These are phyloP conservation scores for Hippopotamus amphibius DNA, from an alignment of 2,113 vertebrate species.

Conservation along the genomic window DNA sequence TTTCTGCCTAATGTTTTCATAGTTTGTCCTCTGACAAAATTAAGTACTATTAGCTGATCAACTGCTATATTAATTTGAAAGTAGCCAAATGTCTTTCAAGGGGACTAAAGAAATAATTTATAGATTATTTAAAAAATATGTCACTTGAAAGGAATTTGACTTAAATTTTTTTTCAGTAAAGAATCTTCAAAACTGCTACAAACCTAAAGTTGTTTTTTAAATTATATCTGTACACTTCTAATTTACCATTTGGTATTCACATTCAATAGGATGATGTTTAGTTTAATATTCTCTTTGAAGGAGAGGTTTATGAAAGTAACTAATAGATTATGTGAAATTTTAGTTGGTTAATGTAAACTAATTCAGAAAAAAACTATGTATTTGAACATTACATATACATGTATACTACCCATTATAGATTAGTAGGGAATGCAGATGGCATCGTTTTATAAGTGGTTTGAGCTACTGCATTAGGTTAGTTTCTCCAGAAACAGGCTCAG, in stretches of 20 bases:
- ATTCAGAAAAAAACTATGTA: slow-evolving; percentile 53
- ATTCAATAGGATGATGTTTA: neutral
- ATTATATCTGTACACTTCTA: slow-evolving; percentile 40
- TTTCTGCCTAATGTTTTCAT: slow-evolving; percentile 57
- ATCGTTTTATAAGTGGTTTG: neutral
- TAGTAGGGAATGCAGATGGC: neutral
- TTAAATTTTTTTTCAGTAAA: slow-evolving; percentile 20
- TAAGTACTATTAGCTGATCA: slow-evolving; percentile 70
- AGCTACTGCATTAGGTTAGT: neutral
- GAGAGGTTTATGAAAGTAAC: neutral
- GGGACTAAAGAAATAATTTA: slow-evolving; percentile 28
- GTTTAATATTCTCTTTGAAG: slow-evolving; percentile 35
- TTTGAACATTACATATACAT: neutral
- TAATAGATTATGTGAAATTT: slow-evolving; percentile 12
- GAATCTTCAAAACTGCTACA: slow-evolving; percentile 57
- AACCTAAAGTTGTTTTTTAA: slow-evolving; percentile 38
- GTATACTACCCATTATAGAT: neutral
- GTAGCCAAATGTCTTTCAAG: slow-evolving; percentile 58
- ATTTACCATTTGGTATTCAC: slow-evolving; percentile 26
- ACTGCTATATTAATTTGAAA: slow-evolving; percentile 61
- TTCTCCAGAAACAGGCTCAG: neutral
- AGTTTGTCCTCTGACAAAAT: slow-evolving; percentile 54
- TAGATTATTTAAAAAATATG: slow-evolving; percentile 12
- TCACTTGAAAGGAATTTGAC: slow-evolving; percentile 49
- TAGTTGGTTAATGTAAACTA: slow-evolving; percentile 38